Base-by-base conservation (phyloP, 2,888 invertebrate species). In the Heliconius cydno region DNA sequence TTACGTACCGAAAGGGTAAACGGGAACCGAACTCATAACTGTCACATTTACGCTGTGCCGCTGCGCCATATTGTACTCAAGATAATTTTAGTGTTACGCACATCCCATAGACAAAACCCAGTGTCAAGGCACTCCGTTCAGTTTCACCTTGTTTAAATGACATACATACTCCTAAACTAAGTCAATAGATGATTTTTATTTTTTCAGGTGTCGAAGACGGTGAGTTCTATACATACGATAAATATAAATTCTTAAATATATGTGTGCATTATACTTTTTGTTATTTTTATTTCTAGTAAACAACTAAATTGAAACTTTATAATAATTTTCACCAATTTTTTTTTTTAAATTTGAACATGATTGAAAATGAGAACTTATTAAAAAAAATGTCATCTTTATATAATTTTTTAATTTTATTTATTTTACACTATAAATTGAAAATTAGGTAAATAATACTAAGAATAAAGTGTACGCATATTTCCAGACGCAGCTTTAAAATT, bases 141-240 rank as follows among this genome's bases (percentile, higher is more conserved):
- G 12, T 12, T 41, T 34, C 7, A 34, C 34, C 34, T 34, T 34
- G 1, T 34, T 34, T 34, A 34, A 34, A 34, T 46, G 46, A 46
- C 15, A 46, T 19, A 5, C 4, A 34, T 9, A 22, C 52, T 52
- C 13, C 2, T 25, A 28, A 13, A 65, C 13, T 65, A 65, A 13
- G 2, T 65, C 15, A 28, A 19, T 28, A 28, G 9, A 28, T 19
- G 1, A n/a, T 15, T 60, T n/a, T 25, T n/a, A 15, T 46, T 6
- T 63, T 83, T 82, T 22, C 38, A 84, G 84, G 84, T 68, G 66
- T 83, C 52, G 84, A 84, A 81, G 78, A 81, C 30, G 82, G 82
- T 80, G 79, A 84, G 81, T 82, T 67, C 28, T 76, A 70, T 75
- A 30, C 28, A 1, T 28, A 70, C 25, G n/a, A 25, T 25, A 41